Base-by-base conservation (phyloP, 1,140 invertebrate genomes). In the Mycetomoellerius zeteki region DNA sequence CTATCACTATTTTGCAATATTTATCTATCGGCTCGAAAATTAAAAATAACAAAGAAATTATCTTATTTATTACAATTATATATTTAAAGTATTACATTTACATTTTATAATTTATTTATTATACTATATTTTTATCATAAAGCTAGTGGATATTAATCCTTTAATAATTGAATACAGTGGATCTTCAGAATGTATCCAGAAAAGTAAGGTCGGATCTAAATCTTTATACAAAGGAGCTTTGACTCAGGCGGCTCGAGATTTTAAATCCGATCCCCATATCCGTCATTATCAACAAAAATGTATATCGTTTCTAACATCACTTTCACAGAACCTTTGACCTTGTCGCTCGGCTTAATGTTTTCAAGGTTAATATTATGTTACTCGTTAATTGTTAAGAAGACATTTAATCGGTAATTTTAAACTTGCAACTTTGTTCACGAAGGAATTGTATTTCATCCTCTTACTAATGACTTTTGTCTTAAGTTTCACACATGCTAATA, bases 181-280 rank as follows among this genome's bases (percentile, higher is more conserved):
- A 37, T 37, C 6, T 37, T 37, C 33, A 37, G 7, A 37, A 37
- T 7, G 7, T 37, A 37, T 37, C 6, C 6, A 7, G 6, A 7
- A 37, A 37, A 37, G 7, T 37, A 37, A n/a, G n/a, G n/a, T n/a
- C n/a, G n/a, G n/a, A n/a, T n/a, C n/a, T n/a, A n/a, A n/a, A n/a
- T n/a, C n/a, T n/a, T n/a, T n/a, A n/a, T n/a, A n/a, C n/a, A n/a
- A n/a, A 82, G 50, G 43, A 76, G 43, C 21, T 90, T 73, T 52
- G 65, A 30, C 30, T 86, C 76, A 67, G 85, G 85, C 65, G 88
- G 82, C 77, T 82, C 75, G 86, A 92, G 91, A 89, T 80, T 93
- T 93, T 92, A 92, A 94, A 94, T 94, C 93, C 94, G 94, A 94
- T 94, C 93, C 64, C 37, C 90, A 93, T 88, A 93, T 91, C 90